Evolutionary conservation across 2,113 vertebrate genomes (phyloP).

Genomic region (Chaetodon trifascialis): DNA sequence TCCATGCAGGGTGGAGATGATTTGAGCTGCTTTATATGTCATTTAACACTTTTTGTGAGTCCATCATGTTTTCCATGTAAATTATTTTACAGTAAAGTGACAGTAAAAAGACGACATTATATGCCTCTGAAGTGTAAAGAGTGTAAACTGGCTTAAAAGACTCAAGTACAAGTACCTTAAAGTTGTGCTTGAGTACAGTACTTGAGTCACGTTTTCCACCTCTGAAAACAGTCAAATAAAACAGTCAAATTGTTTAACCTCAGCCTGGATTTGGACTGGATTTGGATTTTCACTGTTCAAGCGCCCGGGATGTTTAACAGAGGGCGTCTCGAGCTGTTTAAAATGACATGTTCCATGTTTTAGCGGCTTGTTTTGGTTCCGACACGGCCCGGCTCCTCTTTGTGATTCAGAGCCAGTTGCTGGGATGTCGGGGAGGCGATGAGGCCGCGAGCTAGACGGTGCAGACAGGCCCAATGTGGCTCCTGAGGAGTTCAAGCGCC

Average conservation of each 20-base stretch:
- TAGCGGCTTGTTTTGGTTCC: constrained; percentile 49
- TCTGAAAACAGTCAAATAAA: not conserved
- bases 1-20: too few relatives aligned
- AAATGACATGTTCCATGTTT: not conserved
- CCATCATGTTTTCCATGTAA: too few relatives aligned
- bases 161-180: not conserved
- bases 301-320: not conserved
- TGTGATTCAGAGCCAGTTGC: constrained; percentile 44
- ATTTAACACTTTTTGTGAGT: too few relatives aligned
- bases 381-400: constrained; percentile 14
- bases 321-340: not conserved
- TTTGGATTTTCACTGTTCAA: not conserved
- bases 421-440: constrained; percentile 42
- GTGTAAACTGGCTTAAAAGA: not conserved
- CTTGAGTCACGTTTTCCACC: not conserved
- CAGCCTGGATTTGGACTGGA: not conserved
- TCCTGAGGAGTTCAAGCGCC: constrained; percentile 83
- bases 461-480: constrained; percentile 80
- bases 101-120: too few relatives aligned
- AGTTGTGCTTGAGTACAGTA: not conserved
- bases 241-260: not conserved
- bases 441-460: constrained; percentile 64
- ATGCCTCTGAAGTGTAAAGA: not conserved
- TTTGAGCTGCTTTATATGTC: too few relatives aligned
- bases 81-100: too few relatives aligned